A percentile compares a stretch with the other conserved stretches of the same genome.
phyloP scores from a whole-genome alignment of 2,797 vertebrate genomes.

The Eupleurogrammus muticus region DNA sequence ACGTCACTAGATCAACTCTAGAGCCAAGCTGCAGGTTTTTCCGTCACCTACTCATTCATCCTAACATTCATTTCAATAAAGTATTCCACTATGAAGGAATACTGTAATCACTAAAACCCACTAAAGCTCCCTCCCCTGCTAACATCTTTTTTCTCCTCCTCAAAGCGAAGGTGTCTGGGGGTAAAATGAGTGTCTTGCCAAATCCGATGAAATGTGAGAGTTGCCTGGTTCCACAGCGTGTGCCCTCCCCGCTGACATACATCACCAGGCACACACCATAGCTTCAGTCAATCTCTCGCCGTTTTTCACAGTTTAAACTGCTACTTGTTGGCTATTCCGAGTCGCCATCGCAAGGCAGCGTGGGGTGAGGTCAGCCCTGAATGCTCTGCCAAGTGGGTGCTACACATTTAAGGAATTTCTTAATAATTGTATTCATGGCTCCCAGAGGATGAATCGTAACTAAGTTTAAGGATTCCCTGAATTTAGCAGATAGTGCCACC shows the following conservation, averaged over 20 bases:
- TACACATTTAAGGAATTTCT: too few species aligned
- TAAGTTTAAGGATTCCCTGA: too few species aligned
- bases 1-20: too few species aligned
- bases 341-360: slow-evolving; percentile 39
- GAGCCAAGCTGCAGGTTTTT: not conserved
- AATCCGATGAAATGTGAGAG: slow-evolving; percentile 76
- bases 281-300: slow-evolving; percentile 73
- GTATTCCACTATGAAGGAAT: not conserved
- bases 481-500: too few species aligned
- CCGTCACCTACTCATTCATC: not conserved
- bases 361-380: not conserved
- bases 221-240: slow-evolving; percentile 51
- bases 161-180: slow-evolving; percentile 46
- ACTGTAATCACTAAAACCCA: not conserved
- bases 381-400: not conserved
- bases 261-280: slow-evolving; percentile 67
- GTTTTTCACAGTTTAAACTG: slow-evolving; percentile 79
- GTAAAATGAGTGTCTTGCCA: slow-evolving; percentile 79
- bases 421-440: too few species aligned
- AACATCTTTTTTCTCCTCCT: not conserved
- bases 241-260: slow-evolving; percentile 59
- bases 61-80: not conserved
- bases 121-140: not conserved
- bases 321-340: slow-evolving; percentile 67
- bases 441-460: too few species aligned